Evolutionary conservation across 2,888 invertebrate genomes (phyloP), one percentile per base, ranked within the genome.

Genomic region (Catocala sponsa): DNA sequence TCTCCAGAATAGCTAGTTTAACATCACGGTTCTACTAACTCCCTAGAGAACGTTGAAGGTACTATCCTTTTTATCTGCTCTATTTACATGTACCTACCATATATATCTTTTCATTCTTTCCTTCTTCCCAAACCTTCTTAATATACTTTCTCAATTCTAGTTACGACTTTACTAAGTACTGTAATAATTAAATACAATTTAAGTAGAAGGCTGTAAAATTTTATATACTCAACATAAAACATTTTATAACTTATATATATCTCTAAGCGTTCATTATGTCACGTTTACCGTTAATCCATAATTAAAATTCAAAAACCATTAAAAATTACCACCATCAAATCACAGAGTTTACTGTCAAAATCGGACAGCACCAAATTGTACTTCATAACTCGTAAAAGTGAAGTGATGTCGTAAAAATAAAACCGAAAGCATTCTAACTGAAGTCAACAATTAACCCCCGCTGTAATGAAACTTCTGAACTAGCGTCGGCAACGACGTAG

Each of bases 391-490:
- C 88, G 83, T 88, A 85, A 91, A 89, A 88, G 81, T 82, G 74
- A 74, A 80, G 81, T 79, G 76, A 76, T 73, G 80, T 86, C 88
- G 86, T 91, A 91, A 92, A 91, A 89, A 90, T 87, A 83, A 90
- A 90, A 87, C 84, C 84, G 80, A 83, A 79, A 83, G 79, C 81
- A 85, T 84, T 86, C 82, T 79, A 83, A 85, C 85, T 84, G 79
- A 78, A 91, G 90, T 91, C 88, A 90, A 91, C 92, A 91, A 91
- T 94, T 94, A 93, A 92, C 91, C 91, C 85, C 74, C 73, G 80
- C 82, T 83, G 86, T 91, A 92, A 91, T 91, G 90, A 91, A 91
- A 89, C 91, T 92, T 91, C 83, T 83, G 87, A 92, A 92, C 92
- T 92, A 92, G 87, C 85, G 81, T 81, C 81, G 78, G 70, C 72